A percentile compares a stretch with the other conserved stretches of the same genome.
Evolutionary conservation across 2,888 invertebrate genomes (phyloP).

Genomic region (Agrenia bidenticulata): DNA sequence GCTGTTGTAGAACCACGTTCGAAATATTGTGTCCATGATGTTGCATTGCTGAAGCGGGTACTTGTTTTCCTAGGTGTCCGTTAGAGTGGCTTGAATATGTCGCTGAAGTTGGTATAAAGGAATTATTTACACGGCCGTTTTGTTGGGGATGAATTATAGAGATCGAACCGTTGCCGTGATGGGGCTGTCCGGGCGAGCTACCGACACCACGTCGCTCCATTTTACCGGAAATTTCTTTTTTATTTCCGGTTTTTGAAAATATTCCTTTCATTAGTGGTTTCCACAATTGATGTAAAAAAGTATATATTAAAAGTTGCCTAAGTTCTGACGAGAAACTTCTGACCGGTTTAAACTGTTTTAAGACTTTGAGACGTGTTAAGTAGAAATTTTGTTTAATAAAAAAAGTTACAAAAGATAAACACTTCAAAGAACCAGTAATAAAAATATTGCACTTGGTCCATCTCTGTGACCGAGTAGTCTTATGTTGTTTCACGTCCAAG

Average conservation of each 20-base stretch:
- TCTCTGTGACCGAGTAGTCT: too few relatives aligned
- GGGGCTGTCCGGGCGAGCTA: background rate
- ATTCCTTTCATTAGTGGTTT: constrained; percentile 13
- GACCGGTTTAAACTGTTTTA: too few relatives aligned
- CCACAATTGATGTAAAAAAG: too few relatives aligned
- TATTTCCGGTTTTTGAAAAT: constrained; percentile 19
- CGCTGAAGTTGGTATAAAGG: constrained; percentile 50
- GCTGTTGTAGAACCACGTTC: constrained; percentile 27
- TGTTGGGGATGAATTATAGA: constrained; percentile 17
- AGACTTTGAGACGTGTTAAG: too few relatives aligned
- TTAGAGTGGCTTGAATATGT: constrained; percentile 32
- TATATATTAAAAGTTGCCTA: too few relatives aligned
- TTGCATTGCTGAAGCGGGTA: constrained; percentile 13
- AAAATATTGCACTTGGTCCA: too few relatives aligned
- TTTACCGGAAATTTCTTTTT: constrained; percentile 18
- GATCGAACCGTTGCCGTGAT: background rate
- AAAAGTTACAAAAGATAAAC: too few relatives aligned
- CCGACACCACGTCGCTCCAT: constrained; percentile 6
- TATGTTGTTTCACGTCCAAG: too few relatives aligned
- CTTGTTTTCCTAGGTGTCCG: constrained; percentile 26
- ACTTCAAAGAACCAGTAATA: too few relatives aligned
- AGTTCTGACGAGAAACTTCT: too few relatives aligned
- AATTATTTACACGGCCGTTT: constrained; percentile 45
- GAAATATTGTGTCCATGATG: constrained; percentile 26
- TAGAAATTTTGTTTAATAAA: too few relatives aligned